phyloP scores from a whole-genome alignment of 2,797 vertebrate species.

The Poeciliopsis turneri region DNA sequence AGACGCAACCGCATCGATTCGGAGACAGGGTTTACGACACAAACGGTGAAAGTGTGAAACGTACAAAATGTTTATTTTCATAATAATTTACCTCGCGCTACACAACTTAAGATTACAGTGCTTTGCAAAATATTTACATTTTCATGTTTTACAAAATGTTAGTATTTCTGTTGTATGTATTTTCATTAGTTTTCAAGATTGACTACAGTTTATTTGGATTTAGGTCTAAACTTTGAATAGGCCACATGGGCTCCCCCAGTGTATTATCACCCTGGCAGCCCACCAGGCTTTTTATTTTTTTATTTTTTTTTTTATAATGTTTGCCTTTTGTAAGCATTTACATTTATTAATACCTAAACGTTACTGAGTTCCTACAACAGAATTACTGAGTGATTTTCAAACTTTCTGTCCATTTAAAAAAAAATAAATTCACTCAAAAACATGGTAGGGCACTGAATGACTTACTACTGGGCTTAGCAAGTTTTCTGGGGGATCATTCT shows the following conservation, averaged over 20 bases:
- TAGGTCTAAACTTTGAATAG: background rate
- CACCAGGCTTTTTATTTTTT: too few species aligned
- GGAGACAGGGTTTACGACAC: background rate
- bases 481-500: too few species aligned
- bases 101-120: background rate
- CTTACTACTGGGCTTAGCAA: too few species aligned
- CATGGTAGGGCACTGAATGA: too few species aligned
- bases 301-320: too few species aligned
- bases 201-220: background rate
- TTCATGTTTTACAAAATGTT: background rate
- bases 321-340: too few species aligned
- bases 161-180: background rate
- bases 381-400: too few species aligned
- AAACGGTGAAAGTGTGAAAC: background rate
- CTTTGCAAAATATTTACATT: background rate
- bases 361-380: too few species aligned
- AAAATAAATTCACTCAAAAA: too few species aligned
- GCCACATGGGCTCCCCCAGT: background rate
- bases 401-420: too few species aligned
- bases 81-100: background rate
- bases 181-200: background rate
- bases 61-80: background rate
- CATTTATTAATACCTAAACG: too few species aligned
- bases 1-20: background rate
- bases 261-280: too few species aligned